These are phyloP conservation scores for Gracilinanus agilis DNA, from an alignment of 2,113 vertebrate genomes.

Conservation along the genomic window DNA sequence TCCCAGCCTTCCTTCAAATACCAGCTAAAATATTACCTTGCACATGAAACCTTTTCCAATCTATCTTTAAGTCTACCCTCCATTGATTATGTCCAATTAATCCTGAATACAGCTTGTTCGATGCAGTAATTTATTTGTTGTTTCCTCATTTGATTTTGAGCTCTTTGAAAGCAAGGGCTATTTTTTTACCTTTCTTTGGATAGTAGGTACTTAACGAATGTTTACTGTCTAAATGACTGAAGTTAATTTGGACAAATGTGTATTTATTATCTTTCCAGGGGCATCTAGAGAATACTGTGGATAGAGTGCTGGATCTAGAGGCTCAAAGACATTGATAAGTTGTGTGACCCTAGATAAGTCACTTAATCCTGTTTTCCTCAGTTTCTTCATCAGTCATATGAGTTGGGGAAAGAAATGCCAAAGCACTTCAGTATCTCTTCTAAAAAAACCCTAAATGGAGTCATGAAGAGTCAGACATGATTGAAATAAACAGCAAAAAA, in stretches of 20 bases:
- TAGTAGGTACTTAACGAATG: not conserved
- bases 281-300: no score
- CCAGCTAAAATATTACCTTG: not conserved
- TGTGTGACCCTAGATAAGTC: no score
- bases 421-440: no score
- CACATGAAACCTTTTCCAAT: not conserved
- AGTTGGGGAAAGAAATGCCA: no score
- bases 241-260: not conserved
- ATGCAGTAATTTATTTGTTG: not conserved
- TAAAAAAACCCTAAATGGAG: no score
- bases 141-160: not conserved
- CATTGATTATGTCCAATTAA: not conserved
- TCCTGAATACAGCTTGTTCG: not conserved
- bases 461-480: no score
- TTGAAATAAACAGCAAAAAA: no score
- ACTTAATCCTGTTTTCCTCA: no score
- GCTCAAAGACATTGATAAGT: no score
- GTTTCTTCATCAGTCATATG: no score
- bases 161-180: not conserved
- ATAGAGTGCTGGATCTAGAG: no score
- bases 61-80: not conserved
- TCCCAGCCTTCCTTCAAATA: not conserved
- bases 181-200: not conserved
- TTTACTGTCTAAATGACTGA: not conserved
- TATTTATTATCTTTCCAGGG: not conserved